These are phyloP conservation scores for Sula dactylatra DNA, from an alignment of 2,113 vertebrate species.

Conservation along the genomic window DNA sequence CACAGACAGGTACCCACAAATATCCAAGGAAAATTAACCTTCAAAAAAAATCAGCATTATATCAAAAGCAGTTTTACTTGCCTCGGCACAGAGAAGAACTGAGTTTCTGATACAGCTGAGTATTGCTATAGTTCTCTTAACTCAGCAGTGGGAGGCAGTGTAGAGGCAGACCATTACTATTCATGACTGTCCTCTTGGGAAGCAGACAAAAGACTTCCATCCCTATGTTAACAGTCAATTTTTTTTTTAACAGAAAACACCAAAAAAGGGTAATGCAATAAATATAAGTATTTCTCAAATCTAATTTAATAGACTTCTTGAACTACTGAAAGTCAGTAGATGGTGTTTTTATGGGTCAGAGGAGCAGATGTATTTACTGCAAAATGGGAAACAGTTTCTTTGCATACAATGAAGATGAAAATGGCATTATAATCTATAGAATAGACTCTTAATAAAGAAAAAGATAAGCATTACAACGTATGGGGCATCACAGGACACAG, in stretches of 20 bases:
- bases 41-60: background rate
- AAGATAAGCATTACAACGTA: background rate
- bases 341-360: background rate
- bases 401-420: background rate
- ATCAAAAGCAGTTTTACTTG: background rate
- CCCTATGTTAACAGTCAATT: rapidly evolving
- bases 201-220: background rate
- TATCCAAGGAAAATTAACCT: background rate
- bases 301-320: background rate
- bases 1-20: background rate
- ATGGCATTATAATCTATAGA: background rate
- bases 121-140: background rate
- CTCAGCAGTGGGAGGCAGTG: background rate
- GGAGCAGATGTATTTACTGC: background rate
- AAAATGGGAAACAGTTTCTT: background rate
- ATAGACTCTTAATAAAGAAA: background rate
- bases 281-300: background rate
- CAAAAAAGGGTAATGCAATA: background rate
- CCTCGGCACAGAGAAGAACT: background rate
- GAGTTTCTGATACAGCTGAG: background rate
- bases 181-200: background rate
- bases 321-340: background rate
- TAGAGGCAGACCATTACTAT: background rate
- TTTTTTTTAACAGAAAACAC: background rate
- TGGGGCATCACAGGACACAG: background rate